Evolutionary conservation across 2,888 invertebrate genomes (phyloP), one percentile per base, ranked within the genome.

Genomic region (Thera obeliscata): DNA sequence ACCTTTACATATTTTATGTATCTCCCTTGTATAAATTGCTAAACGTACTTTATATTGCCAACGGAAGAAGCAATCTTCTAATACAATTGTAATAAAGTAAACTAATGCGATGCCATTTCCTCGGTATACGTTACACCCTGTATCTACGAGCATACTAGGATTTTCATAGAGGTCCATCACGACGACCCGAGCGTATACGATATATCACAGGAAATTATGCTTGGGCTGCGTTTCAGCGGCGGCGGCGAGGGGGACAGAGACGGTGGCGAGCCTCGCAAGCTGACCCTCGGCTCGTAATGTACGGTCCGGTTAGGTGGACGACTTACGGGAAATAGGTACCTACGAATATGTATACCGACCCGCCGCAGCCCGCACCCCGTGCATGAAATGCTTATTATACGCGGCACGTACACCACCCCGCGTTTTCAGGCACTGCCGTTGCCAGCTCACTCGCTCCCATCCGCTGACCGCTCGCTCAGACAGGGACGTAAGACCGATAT

Each of bases 381-480:
- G 94, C 94, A 94, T 95, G 95, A 94, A 94, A 93, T 94, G 94
- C 94, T 94, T 94, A 94, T 94, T 94, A 94, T 94, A 93, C 94
- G 91, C 91, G 94, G 94, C 94, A 94, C 94, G 94, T 94, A 88
- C 84, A 85, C 89, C 88, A 86, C 89, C 91, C 90, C 87, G 87
- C 89, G 84, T 82, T 81, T 87, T 84, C 87, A 82, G 83, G 82
- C 83, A 76, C 73, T 80, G 78, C 78, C 76, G 76, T 43, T 57
- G 54, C 55, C 81, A 79, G 77, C 87, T 86, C 87, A 82, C 89
- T 89, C 89, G 74, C 89, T 85, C 89, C 78, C 82, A 78, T 83
- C 69, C 74, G 73, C 78, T 72, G 80, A 77, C 83, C 81, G 78
- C 83, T 77, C 74, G 78, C 79, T 78, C 83, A 79, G 89, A 89